These are phyloP conservation scores for Ornithorhynchus anatinus DNA, from an alignment of 2,113 vertebrate species.

Conservation along the genomic window DNA sequence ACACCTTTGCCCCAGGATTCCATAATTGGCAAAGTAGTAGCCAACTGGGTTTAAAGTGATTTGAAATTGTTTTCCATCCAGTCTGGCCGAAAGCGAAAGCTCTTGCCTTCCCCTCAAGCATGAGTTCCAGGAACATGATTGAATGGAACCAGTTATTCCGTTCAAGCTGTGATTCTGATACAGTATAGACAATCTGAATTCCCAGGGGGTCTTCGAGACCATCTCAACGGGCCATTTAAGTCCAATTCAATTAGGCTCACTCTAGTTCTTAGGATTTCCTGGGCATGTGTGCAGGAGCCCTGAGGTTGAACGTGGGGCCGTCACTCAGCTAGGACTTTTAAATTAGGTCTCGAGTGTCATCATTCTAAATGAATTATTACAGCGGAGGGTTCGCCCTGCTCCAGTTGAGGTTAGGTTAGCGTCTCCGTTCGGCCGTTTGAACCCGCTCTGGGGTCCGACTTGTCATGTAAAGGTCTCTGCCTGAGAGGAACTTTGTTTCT, in stretches of 20 bases:
- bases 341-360: conserved; percentile 85
- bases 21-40: conserved; percentile 84
- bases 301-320: conserved; percentile 79
- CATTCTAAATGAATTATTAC: conserved; percentile 85
- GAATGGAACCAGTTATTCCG: conserved; percentile 82
- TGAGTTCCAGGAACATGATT: conserved; percentile 84
- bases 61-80: conserved; percentile 84
- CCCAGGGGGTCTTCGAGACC: conserved; percentile 75
- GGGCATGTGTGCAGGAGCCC: conserved; percentile 79
- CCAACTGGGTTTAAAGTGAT: conserved; percentile 83
- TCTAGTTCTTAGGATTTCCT: conserved; percentile 80
- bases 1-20: conserved; percentile 79
- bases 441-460: conserved; percentile 58
- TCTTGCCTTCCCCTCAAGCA: conserved; percentile 79
- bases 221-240: conserved; percentile 84
- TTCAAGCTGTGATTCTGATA: conserved; percentile 86
- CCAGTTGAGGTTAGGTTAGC: conserved; percentile 75
- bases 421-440: conserved; percentile 74
- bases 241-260: conserved; percentile 85
- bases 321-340: conserved; percentile 84
- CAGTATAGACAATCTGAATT: conserved; percentile 82
- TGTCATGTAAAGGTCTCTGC: conserved; percentile 69
- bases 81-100: conserved; percentile 81
- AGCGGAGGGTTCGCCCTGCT: conserved; percentile 74
- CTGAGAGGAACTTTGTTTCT: conserved; percentile 61